These are phyloP conservation scores for Oreamnos americanus DNA, from an alignment of 2,113 vertebrate genomes.

Conservation along the genomic window DNA sequence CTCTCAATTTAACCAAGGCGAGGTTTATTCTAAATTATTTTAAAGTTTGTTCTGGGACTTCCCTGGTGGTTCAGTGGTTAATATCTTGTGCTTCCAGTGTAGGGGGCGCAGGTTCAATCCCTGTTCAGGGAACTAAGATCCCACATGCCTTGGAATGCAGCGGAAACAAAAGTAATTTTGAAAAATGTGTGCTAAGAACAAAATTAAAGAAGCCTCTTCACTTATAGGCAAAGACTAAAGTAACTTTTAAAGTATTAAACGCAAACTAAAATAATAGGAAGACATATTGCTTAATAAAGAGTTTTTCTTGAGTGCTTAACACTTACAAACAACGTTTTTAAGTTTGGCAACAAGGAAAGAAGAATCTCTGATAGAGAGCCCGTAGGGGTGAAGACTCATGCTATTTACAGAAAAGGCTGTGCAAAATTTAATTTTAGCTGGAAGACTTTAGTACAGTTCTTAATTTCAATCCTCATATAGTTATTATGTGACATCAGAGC, in stretches of 20 bases:
- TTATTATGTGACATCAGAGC: neutral
- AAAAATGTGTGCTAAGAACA: neutral
- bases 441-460: neutral
- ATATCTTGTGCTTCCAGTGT: neutral
- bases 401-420: neutral
- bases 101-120: neutral
- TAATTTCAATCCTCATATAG: neutral
- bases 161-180: neutral
- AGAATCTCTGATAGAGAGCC: neutral
- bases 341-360: neutral
- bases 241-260: neutral
- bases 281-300: neutral
- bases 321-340: neutral
- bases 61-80: neutral
- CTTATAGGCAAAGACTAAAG: neutral
- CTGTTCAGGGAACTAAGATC: neutral
- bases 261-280: neutral
- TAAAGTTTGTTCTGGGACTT: neutral
- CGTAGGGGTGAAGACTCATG: neutral
- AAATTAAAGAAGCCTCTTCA: neutral
- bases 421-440: neutral
- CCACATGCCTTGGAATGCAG: neutral
- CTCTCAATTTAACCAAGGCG: neutral
- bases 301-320: neutral
- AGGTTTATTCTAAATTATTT: neutral